phyloP scores from a whole-genome alignment of 2,888 invertebrate species.

The Hybos culiciformis region DNA sequence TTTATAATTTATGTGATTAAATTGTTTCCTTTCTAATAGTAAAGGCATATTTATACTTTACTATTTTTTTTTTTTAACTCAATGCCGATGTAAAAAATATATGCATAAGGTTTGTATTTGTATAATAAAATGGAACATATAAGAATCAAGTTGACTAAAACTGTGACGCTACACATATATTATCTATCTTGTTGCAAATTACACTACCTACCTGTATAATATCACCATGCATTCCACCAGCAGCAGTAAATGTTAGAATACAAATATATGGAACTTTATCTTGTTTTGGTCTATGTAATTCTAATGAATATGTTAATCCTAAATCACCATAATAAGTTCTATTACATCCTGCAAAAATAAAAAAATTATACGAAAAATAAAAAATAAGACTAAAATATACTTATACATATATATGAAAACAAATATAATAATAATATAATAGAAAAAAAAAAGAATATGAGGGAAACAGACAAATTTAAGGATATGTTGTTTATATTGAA shows the following conservation, averaged over 20 bases:
- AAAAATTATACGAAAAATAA: slow-evolving; percentile 5
- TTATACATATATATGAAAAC: not conserved
- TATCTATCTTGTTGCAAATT: not conserved
- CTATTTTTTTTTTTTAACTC: no score
- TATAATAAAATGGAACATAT: no score
- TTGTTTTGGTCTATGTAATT: slow-evolving; percentile 71
- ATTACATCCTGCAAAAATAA: slow-evolving; percentile 47
- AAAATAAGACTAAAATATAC: slow-evolving; percentile 11
- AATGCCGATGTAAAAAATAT: no score
- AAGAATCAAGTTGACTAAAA: no score
- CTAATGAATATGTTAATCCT: slow-evolving; percentile 73
- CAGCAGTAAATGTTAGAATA: slow-evolving; percentile 73
- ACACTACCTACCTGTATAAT: slow-evolving; percentile 57
- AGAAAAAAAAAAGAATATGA: no score
- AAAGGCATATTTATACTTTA: no score
- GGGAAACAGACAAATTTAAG: no score
- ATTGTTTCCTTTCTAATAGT: no score
- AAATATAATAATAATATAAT: not conserved
- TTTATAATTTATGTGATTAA: no score
- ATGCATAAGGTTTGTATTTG: no score
- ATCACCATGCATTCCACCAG: slow-evolving; percentile 70
- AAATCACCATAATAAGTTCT: slow-evolving; percentile 82
- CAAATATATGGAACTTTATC: slow-evolving; percentile 79
- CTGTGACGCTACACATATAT: not conserved
- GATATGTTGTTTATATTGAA: no score